Evolutionary conservation across 2,113 vertebrate genomes (phyloP).

Genomic region (Zosterops pallidus): DNA sequence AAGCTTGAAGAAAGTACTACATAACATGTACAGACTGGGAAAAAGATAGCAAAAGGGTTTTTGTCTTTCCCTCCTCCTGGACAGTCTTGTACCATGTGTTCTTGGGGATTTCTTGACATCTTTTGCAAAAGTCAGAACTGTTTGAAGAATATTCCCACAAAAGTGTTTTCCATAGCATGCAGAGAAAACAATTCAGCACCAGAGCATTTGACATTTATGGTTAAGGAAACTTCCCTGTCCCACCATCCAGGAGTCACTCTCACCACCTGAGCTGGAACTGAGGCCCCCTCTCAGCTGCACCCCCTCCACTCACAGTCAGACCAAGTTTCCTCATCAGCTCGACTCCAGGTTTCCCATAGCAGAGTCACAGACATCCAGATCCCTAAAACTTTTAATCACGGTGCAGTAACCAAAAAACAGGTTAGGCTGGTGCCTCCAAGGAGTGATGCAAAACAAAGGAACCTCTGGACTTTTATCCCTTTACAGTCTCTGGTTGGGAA

Average conservation of each 20-base stretch:
- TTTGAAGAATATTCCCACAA: neutral
- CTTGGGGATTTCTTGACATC: neutral
- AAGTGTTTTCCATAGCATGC: neutral
- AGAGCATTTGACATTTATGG: neutral
- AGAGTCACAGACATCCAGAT: neutral
- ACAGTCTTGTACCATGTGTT: neutral
- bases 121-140: neutral
- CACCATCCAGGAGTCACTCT: neutral
- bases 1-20: neutral
- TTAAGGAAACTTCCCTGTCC: neutral
- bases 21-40: neutral
- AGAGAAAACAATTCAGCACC: neutral
- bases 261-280: neutral
- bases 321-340: neutral
- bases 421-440: neutral
- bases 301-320: neutral
- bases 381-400: neutral
- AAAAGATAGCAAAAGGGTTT: neutral
- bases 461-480: neutral
- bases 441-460: neutral
- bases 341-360: neutral
- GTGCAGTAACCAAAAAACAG: neutral
- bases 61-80: neutral
- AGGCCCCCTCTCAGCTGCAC: neutral
- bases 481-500: neutral